phyloP scores from a whole-genome alignment of 2,888 invertebrate genomes.

The Tolmerus cingulatus region DNA sequence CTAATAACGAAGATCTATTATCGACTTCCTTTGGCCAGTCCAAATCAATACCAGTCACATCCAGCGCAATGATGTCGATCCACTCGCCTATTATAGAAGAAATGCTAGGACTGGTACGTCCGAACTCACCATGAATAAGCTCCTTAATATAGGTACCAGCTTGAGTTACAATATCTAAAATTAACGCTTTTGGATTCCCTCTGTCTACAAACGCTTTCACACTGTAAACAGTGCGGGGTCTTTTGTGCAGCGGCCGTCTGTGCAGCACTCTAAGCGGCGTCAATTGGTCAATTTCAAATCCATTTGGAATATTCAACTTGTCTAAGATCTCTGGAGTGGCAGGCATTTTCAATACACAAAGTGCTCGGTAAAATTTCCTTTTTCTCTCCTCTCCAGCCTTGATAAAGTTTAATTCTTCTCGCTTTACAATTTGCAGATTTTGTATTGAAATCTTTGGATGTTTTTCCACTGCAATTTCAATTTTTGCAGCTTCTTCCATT shows the following conservation, averaged over 20 bases:
- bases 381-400: constrained; percentile 90
- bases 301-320: constrained; percentile 60
- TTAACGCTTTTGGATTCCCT: constrained; percentile 65
- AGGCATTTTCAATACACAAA: constrained; percentile 68
- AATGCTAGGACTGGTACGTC: constrained; percentile 83
- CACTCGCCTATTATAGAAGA: constrained; percentile 71
- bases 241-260: constrained; percentile 75
- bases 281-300: constrained; percentile 75
- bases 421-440: constrained; percentile 73
- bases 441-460: constrained; percentile 68
- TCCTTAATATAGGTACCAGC: constrained; percentile 98
- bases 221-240: constrained; percentile 73
- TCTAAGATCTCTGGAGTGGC: constrained; percentile 67
- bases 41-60: constrained; percentile 81
- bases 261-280: constrained; percentile 93
- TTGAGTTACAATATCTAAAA: constrained; percentile 77
- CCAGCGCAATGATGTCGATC: constrained; percentile 90
- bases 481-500: constrained; percentile 64
- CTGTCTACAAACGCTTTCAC: constrained; percentile 69
- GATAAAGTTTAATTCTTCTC: constrained; percentile 73
- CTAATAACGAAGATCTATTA: constrained; percentile 50
- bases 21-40: constrained; percentile 71
- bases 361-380: constrained; percentile 84
- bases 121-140: constrained; percentile 95
- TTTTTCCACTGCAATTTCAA: constrained; percentile 68